Conservation (phyloP, 1,140 invertebrate genomes). For the Rhagoletis pomonella region DNA sequence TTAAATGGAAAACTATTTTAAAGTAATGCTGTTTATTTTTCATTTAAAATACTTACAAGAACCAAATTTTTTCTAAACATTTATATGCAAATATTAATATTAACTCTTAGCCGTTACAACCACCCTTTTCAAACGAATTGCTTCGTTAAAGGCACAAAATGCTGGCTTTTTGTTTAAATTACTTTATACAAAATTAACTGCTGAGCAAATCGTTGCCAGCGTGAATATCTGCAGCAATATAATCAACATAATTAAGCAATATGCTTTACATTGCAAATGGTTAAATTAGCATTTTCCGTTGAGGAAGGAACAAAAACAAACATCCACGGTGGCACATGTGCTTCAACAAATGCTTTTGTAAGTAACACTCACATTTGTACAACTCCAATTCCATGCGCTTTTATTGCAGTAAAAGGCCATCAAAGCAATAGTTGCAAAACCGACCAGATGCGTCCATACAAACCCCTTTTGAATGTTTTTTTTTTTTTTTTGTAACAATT, state of each 20-base stretch:
- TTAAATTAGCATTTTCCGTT: conserved; percentile 43
- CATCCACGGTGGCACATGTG: not conserved
- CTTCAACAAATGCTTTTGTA: not conserved
- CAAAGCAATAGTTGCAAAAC: conserved; percentile 29
- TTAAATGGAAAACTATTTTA: too few relatives aligned
- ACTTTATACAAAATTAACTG: not conserved
- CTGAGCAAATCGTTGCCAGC: too few relatives aligned
- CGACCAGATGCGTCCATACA: conserved; percentile 22
- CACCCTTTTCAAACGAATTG: too few relatives aligned
- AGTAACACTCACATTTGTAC: conserved; percentile 13
- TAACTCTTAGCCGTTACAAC: too few relatives aligned
- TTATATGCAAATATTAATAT: too few relatives aligned
- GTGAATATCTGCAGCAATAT: conserved; percentile 22
- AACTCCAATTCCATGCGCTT: not conserved
- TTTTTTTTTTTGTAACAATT: not conserved
- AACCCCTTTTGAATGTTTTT: not conserved
- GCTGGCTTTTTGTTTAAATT: conserved; percentile 1
- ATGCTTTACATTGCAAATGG: conserved; percentile 11
- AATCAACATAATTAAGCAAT: conserved; percentile 47
- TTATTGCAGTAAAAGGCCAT: conserved; percentile 25
- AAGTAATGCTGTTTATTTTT: too few relatives aligned
- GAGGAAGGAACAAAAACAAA: not conserved
- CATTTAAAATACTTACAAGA: too few relatives aligned
- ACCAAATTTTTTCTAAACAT: too few relatives aligned
- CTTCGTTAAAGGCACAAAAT: not conserved